phyloP scores from a whole-genome alignment of 2,797 vertebrate species.

The Dipus sagitta region DNA sequence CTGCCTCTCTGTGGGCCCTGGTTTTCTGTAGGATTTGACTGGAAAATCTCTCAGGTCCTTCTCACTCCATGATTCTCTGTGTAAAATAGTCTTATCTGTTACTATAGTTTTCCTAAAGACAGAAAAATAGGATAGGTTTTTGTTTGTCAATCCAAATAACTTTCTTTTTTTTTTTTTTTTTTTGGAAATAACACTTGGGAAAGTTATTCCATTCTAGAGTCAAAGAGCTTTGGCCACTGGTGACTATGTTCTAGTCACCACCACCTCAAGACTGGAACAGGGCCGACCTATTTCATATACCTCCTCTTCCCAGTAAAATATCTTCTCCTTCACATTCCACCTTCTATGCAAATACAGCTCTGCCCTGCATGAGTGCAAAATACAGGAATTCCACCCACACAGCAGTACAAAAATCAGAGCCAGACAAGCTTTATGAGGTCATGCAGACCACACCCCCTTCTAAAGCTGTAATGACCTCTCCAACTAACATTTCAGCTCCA shows the following conservation, averaged over 20 bases:
- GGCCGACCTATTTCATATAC: not conserved
- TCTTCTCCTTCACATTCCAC: not conserved
- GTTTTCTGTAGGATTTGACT: conserved; percentile 39
- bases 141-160: not conserved
- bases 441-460: conserved; percentile 56
- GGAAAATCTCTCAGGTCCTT: not conserved
- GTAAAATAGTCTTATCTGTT: not conserved
- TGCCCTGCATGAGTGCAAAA: not conserved
- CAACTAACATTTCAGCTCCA: conserved; percentile 40
- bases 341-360: conserved; percentile 7
- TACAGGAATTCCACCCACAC: conserved; percentile 61
- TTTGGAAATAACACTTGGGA: not conserved
- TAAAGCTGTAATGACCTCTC: conserved; percentile 30
- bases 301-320: conserved; percentile 45
- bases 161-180: not conserved
- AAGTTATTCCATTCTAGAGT: not conserved
- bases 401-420: conserved; percentile 36
- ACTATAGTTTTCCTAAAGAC: not conserved
- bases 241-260: not conserved
- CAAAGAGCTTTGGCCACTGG: not conserved
- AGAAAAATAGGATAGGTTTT: conserved; percentile 41
- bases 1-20: not conserved
- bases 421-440: conserved; percentile 58
- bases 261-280: not conserved
- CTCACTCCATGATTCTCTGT: not conserved